Base-by-base conservation (phyloP, 1,140 invertebrate species). In the Ooceraea biroi region DNA sequence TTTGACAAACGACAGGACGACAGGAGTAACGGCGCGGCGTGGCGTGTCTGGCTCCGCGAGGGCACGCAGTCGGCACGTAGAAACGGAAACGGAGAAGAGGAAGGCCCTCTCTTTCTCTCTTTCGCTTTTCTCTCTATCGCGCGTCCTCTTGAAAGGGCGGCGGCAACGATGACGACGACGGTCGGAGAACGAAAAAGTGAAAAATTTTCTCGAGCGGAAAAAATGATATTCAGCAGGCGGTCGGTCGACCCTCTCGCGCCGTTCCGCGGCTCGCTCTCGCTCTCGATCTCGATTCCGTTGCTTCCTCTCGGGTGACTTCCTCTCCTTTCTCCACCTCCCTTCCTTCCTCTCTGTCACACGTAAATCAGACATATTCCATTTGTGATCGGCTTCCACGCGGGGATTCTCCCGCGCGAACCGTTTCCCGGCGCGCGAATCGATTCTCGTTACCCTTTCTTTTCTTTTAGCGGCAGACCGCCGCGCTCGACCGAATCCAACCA, bases 341-440 rank as follows among this genome's bases (percentile, higher is more conserved):
- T 19, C 27, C 12, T 41, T 27, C 27, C 66, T 48, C 68, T 14
- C 19, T 71, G 36, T 73, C 50, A 60, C 58, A 72, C 85, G 88
- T 90, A 90, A 90, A 90, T 91, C 89, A 90, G 87, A 85, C 82
- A 66, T 71, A 85, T 90, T 90, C 84, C 86, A 87, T 91, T 91
- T 87, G 80, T 85, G 72, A 89, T 87, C 71, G 86, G 36, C 80
- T 73, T 63, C 77, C 77, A 60, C 82, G 36, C 36, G 36, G 77
- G 44, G 78, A 90, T 85, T 57, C 72, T 71, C 50, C 36, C 52
- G 68, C 89, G 78, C 88, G 74, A 90, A 71, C 78, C 87, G 87
- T 88, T 87, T 90, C 74, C 82, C 71, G 22, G 41, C 44, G 25
- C 25, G 69, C 36, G 74, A 63, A 89, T 88, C 87, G 78, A 90